Conservation (phyloP, 2,797 vertebrate genomes). For the Coluber constrictor region DNA sequence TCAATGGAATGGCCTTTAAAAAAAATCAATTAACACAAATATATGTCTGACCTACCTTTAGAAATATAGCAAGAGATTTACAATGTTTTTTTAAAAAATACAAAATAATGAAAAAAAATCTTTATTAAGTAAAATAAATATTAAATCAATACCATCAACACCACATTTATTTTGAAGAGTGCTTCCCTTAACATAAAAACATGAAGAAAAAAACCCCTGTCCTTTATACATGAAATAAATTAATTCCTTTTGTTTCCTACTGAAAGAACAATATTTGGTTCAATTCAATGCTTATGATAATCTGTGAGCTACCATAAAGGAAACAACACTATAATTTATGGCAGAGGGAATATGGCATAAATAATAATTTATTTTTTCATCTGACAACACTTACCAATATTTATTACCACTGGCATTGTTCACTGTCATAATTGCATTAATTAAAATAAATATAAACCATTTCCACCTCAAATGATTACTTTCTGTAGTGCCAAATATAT, state of each 20-base stretch:
- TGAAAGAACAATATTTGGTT: neutral
- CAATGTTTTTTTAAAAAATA: neutral
- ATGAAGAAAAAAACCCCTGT: neutral
- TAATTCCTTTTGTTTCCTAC: neutral
- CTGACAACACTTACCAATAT: neutral
- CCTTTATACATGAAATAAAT: neutral
- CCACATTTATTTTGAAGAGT: neutral
- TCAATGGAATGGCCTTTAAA: neutral
- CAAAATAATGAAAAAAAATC: neutral
- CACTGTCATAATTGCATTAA: conserved; percentile 1
- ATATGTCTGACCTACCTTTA: neutral
- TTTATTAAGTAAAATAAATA: neutral
- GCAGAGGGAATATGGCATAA: neutral
- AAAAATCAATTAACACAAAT: neutral
- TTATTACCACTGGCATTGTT: neutral
- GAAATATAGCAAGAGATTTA: neutral
- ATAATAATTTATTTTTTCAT: neutral
- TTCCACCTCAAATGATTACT: neutral
- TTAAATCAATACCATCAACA: neutral
- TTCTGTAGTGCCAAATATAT: neutral
- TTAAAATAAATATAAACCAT: neutral
- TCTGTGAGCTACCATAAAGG: neutral
- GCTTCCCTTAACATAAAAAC: neutral
- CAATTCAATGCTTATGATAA: neutral
- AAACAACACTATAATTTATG: neutral